phyloP scores from a whole-genome alignment of 1,140 invertebrate genomes.

The Sweltsa coloradensis region DNA sequence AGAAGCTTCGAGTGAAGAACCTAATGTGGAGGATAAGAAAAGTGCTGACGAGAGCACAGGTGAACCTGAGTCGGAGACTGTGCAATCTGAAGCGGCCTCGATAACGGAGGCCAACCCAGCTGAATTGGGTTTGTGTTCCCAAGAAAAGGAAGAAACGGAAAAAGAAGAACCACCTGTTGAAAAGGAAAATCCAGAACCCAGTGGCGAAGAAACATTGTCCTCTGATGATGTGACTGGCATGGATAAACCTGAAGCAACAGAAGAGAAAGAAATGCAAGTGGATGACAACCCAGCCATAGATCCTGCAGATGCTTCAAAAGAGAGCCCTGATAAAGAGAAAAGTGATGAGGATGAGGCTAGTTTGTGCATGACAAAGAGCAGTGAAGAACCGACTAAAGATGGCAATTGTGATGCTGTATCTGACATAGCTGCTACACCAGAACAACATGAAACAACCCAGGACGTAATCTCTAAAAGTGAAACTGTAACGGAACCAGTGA shows the following conservation, averaged over 20 bases:
- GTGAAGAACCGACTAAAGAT: too few relatives aligned
- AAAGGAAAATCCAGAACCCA: slow-evolving; percentile 16
- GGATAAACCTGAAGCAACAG: slow-evolving; percentile 16
- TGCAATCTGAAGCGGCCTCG: too few relatives aligned
- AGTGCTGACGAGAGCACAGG: slow-evolving; percentile 15
- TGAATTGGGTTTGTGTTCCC: too few relatives aligned
- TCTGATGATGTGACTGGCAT: slow-evolving; percentile 10
- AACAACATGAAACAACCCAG: too few relatives aligned
- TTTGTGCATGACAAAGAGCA: too few relatives aligned
- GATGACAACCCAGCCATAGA: slow-evolving; percentile 7
- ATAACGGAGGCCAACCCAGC: too few relatives aligned
- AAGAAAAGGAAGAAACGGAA: slow-evolving; percentile 22
- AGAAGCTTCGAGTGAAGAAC: slow-evolving; percentile 16
- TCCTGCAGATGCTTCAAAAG: neutral
- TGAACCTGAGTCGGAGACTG: too few relatives aligned
- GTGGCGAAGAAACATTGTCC: slow-evolving; percentile 16
- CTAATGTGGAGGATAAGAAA: slow-evolving; percentile 14
- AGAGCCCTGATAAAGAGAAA: slow-evolving; percentile 18
- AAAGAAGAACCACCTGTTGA: slow-evolving; percentile 10
- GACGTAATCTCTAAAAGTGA: too few relatives aligned
- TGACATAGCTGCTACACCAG: too few relatives aligned
- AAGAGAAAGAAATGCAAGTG: slow-evolving; percentile 15
- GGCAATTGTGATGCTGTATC: too few relatives aligned
- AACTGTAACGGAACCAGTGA: too few relatives aligned
- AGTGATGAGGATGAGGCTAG: slow-evolving; percentile 9